Evolutionary conservation across 2,113 vertebrate species (phyloP), one percentile per base, ranked within the genome.

Genomic region (Taxidea taxus): DNA sequence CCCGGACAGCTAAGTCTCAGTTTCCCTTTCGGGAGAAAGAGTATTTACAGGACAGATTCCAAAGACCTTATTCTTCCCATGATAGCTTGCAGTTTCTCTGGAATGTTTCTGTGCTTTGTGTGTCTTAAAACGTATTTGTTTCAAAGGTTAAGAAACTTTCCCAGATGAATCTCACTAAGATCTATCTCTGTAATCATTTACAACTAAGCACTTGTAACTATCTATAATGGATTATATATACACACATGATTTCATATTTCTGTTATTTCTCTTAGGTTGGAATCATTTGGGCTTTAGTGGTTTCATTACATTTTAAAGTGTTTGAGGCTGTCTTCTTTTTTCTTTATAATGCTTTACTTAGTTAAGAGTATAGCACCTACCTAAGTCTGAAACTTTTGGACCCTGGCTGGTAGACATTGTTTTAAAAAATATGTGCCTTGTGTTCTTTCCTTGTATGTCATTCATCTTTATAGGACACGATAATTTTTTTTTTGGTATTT

Each of bases 11-110:
- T 42, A n/a, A 37, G 90, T 89, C 95, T 96, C 56, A 42, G 78
- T 97, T 96, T 97, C 74, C 77, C 90, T 93, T 94, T 70, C 44
- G 62, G 87, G 70, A 95, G 83, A 39, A 90, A 64, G 44, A 87
- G 49, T 2, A 2, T 58, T 83, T 49, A 64, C 31, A 44, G 31
- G 72, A 54, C 75, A 82, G 77, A 34, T 68, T 87, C 89, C 44
- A 77, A 77, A 85, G 47, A 44, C 21, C 54, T 37, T 54, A 15
- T 44, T 96, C 14, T 92, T 77, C 87, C 25, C 20, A 7, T 4
- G 54, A 56, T 58, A 91, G 83, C n/a, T 60, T 91, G 74, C 8
- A 72, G n/a, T 54, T 64, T 95, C 66, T 91, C 90, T 80, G 34
- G 31, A 84, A 62, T 54, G 78, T 64, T 95, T 85, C 39, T 39